Evolutionary conservation across 2,888 invertebrate species (phyloP).

Genomic region (Ferrisia virgata): DNA sequence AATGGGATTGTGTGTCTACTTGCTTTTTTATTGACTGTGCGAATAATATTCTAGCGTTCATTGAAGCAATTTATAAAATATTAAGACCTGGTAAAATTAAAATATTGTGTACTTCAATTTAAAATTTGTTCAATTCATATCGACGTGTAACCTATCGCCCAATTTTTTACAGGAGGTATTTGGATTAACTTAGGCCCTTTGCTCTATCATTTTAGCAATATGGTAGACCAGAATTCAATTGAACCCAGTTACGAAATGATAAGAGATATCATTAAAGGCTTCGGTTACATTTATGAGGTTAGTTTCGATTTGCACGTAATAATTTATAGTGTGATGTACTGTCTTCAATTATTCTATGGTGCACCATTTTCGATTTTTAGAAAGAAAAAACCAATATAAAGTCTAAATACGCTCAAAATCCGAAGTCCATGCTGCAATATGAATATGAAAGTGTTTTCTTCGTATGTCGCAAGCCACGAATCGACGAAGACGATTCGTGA

Average conservation of each 20-base stretch:
- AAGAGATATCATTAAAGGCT: conserved; percentile 69
- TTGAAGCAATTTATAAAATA: conserved; percentile 86
- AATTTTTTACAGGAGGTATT: conserved; percentile 60
- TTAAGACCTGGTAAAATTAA: conserved; percentile 79
- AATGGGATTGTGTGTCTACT: conserved; percentile 90
- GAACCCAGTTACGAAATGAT: conserved; percentile 89
- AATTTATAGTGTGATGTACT: too few species aligned
- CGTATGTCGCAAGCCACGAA: conserved; percentile 75
- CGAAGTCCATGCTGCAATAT: conserved; percentile 86
- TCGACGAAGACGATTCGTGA: conserved; percentile 20
- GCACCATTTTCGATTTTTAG: conserved; percentile 56
- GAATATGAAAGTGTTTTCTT: conserved; percentile 90
- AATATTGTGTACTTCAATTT: background rate
- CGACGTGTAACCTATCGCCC: background rate
- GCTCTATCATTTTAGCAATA: conserved; percentile 84
- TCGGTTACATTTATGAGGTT: conserved; percentile 78
- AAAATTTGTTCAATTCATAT: background rate
- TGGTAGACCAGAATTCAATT: conserved; percentile 81
- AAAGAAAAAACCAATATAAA: conserved; percentile 74
- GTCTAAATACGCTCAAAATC: conserved; percentile 89
- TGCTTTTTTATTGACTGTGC: conserved; percentile 99
- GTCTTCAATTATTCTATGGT: too few species aligned
- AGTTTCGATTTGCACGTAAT: too few species aligned
- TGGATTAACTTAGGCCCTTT: conserved; percentile 92
- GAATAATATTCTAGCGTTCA: conserved; percentile 89